These are phyloP conservation scores for Cabera pusaria DNA, from an alignment of 2,888 invertebrate species.

Conservation along the genomic window DNA sequence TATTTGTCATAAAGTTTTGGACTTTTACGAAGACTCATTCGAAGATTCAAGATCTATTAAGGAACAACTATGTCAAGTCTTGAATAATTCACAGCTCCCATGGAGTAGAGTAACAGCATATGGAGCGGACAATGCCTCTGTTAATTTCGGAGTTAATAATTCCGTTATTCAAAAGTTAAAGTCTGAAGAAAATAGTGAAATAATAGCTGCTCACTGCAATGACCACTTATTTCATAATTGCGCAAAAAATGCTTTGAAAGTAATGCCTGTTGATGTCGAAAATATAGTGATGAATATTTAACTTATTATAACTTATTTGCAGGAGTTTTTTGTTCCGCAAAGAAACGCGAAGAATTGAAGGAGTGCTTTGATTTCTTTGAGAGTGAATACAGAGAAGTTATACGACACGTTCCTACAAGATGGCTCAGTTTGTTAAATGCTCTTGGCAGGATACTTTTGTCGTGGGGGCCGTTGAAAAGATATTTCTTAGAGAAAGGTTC, in stretches of 20 bases:
- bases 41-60: slow-evolving; percentile 20
- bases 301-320: too few relatives aligned
- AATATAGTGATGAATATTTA: slow-evolving; percentile 18
- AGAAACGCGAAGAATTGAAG: too few relatives aligned
- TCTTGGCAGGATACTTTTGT: too few relatives aligned
- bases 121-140: slow-evolving; percentile 25
- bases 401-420: too few relatives aligned
- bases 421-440: too few relatives aligned
- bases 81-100: slow-evolving; percentile 16
- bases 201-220: slow-evolving; percentile 13
- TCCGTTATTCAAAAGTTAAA: slow-evolving; percentile 7
- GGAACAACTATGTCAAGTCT: slow-evolving; percentile 10
- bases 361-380: too few relatives aligned
- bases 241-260: slow-evolving; percentile 18
- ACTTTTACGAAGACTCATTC: slow-evolving; percentile 4
- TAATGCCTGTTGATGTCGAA: slow-evolving; percentile 10
- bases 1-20: too few relatives aligned
- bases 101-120: slow-evolving; percentile 16
- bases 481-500: too few relatives aligned
- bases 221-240: slow-evolving; percentile 18
- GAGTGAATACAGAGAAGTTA: too few relatives aligned
- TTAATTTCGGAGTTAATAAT: slow-evolving; percentile 21
- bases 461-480: too few relatives aligned
- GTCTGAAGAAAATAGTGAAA: slow-evolving; percentile 12
- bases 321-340: too few relatives aligned